These are phyloP conservation scores for Ochotona curzoniae DNA, from an alignment of 2,113 vertebrate genomes.

Conservation along the genomic window DNA sequence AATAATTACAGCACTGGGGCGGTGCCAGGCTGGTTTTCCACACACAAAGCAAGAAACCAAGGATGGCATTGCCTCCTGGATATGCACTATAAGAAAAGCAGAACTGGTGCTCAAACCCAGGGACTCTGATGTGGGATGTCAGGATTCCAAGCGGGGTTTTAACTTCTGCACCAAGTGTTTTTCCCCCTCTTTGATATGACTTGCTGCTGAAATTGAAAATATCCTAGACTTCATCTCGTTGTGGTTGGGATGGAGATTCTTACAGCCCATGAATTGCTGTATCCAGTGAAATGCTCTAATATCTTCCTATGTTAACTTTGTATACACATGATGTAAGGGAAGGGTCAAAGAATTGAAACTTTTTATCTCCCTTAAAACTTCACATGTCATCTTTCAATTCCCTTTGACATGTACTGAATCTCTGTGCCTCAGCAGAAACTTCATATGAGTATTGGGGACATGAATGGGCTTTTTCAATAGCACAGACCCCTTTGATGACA, in stretches of 20 bases:
- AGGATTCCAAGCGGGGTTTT: too few species aligned
- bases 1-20: too few species aligned
- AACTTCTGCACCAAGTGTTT: too few species aligned
- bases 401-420: background rate
- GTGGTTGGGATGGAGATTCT: background rate
- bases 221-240: background rate
- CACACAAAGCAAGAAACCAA: too few species aligned
- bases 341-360: background rate
- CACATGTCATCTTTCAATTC: background rate
- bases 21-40: too few species aligned
- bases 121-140: too few species aligned
- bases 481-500: background rate
- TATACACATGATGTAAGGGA: background rate
- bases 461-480: background rate
- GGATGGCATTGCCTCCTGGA: too few species aligned
- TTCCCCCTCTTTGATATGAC: too few species aligned
- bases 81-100: too few species aligned
- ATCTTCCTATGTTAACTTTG: background rate
- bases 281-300: constrained; percentile 1
- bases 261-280: background rate
- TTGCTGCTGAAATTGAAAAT: background rate
- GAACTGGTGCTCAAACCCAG: too few species aligned
- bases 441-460: too few species aligned
- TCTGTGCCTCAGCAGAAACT: background rate
- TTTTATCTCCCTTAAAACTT: background rate